Evolutionary conservation across 2,113 vertebrate genomes (phyloP), one percentile per base, ranked within the genome.

Genomic region (Herpailurus yagouaroundi): DNA sequence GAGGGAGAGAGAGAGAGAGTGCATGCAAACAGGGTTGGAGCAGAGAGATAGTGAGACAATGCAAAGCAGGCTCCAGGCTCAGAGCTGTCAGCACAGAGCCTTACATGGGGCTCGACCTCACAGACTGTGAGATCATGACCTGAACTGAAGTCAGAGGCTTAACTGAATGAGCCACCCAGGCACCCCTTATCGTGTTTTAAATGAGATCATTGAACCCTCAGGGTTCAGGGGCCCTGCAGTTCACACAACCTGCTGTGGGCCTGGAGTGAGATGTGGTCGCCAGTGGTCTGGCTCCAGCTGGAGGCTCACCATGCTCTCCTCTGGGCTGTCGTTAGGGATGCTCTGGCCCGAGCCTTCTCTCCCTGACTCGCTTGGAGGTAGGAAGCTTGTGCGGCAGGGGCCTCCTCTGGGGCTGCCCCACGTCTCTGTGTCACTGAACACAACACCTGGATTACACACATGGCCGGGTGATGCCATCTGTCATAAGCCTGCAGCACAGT

Each of bases 401-500:
- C 23, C 23, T 88, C 25, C 77, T 38, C 74, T 66, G 48, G 87
- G 33, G n/a, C 38, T 52, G 48, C 48, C 52, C 23, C 25, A 3
- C 2, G 4, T 68, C 92, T 74, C 92, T 57, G 23, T 84, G 77
- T 83, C 64, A 27, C 71, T 23, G 79, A 89, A 74, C 57, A 81
- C 83, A 36, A 23, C 69, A 25, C 71, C 60, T 84, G 88, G 57
- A 45, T 38, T 64, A 21, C 41, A 92, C 25, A 1, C 57, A 57
- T 33, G 64, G 50, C 79, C 41, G 38, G 60, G 74, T 77, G 48
- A 74, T 50, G 38, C 89, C 83, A 63, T 94, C 92, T 94, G 94
- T 55, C 79, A 66, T n/a, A 36, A 52, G 76, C 57, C 23, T 33
- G 7, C 12, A 0, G 45, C 14, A 4, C 83, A 68, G 33, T 9